Percentiles rank a stretch among this genome's conserved stretches.
Conservation (phyloP, 2,113 vertebrate genomes). For the Peromyscus leucopus region DNA sequence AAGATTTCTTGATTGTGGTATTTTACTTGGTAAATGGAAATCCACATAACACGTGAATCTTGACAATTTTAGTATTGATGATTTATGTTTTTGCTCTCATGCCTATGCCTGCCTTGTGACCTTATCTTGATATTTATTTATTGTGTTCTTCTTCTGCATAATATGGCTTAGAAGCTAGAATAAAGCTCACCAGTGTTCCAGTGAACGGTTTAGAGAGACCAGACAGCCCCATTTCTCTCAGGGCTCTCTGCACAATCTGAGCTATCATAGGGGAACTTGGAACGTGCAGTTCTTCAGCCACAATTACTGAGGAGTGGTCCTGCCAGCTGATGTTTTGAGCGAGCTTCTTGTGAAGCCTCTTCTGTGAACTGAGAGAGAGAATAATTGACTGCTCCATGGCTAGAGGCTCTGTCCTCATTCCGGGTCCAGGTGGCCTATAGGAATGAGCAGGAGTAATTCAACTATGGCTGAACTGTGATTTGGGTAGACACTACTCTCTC, state of each 20-base stretch:
- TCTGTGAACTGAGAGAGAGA: background rate
- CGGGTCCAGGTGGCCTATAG: too few species aligned
- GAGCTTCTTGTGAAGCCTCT: background rate
- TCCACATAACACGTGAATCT: constrained; percentile 11
- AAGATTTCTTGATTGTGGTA: constrained; percentile 54
- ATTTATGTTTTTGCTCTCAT: constrained; percentile 52
- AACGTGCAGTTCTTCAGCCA: background rate
- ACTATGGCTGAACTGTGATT: background rate
- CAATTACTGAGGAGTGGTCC: background rate
- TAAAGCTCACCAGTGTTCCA: background rate
- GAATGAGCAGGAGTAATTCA: background rate
- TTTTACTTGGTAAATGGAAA: constrained; percentile 37
- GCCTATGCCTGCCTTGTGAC: background rate
- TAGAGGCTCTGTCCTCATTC: background rate
- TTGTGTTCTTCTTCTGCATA: constrained; percentile 49
- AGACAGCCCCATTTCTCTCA: background rate
- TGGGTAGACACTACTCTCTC: background rate
- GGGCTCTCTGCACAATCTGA: background rate
- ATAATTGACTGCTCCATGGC: background rate
- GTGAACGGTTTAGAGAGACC: background rate
- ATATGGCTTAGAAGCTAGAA: constrained; percentile 32
- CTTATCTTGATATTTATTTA: constrained; percentile 32
- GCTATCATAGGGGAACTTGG: background rate
- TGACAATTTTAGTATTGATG: background rate
- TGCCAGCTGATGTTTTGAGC: background rate